Evolutionary conservation across 2,888 invertebrate species (phyloP).

Genomic region (Oasisia sp.): DNA sequence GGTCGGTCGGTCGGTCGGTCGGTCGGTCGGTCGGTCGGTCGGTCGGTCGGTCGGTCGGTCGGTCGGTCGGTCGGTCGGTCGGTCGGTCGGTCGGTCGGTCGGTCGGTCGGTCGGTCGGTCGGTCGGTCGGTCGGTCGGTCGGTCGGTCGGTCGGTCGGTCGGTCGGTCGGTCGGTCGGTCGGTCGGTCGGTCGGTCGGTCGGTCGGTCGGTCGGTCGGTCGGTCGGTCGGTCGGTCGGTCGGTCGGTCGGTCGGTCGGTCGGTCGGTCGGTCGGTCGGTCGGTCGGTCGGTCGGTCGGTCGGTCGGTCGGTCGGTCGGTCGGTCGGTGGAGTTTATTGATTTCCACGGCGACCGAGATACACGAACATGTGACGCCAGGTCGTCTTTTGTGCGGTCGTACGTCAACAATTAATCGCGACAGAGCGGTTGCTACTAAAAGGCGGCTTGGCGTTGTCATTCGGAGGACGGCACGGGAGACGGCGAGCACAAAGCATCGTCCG

Average conservation of each 20-base stretch:
- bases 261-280: not conserved
- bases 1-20: too few species aligned
- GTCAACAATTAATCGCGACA: slow-evolving; percentile 12
- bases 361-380: not conserved
- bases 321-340: not conserved
- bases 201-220: too few species aligned
- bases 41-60: too few species aligned
- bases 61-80: too few species aligned
- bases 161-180: too few species aligned
- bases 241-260: not conserved
- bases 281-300: slow-evolving; percentile 14
- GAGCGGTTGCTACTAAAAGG: slow-evolving; percentile 17
- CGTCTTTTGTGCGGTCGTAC: not conserved
- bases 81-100: too few species aligned
- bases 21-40: too few species aligned
- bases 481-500: not conserved
- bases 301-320: not conserved
- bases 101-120: too few species aligned
- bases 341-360: not conserved
- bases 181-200: too few species aligned
- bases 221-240: not conserved
- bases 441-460: slow-evolving; percentile 17
- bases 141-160: too few species aligned
- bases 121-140: too few species aligned
- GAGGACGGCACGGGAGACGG: not conserved